A percentile compares a stretch with the other conserved stretches of the same genome.
phyloP scores from a whole-genome alignment of 2,888 invertebrate species.

The Nowickia ferox region DNA sequence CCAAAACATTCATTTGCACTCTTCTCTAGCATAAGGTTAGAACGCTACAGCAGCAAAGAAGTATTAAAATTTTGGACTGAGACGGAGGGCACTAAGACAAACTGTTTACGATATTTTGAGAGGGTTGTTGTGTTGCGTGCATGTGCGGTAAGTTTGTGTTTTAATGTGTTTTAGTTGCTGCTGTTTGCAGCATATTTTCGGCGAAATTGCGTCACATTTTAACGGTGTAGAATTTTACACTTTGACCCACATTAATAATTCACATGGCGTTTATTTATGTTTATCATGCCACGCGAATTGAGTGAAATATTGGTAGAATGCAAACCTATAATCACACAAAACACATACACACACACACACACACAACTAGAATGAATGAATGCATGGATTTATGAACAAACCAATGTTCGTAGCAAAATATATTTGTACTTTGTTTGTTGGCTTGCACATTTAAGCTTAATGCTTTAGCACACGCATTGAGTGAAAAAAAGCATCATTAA shows the following conservation, averaged over 20 bases:
- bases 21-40: neutral
- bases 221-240: conserved; percentile 64
- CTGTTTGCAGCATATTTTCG: conserved; percentile 23
- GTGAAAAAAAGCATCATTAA: conserved; percentile 45
- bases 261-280: conserved; percentile 67
- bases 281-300: conserved; percentile 67
- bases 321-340: neutral
- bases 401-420: conserved; percentile 20
- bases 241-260: conserved; percentile 69
- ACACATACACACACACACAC: neutral
- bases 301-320: conserved; percentile 64
- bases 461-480: conserved; percentile 23
- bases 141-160: neutral
- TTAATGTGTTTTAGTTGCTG: neutral
- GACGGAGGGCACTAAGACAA: neutral
- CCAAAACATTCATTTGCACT: neutral
- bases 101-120: conserved; percentile 20
- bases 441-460: conserved; percentile 19
- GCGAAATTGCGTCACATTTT: conserved; percentile 57
- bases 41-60: conserved; percentile 1
- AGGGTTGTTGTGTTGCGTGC: neutral
- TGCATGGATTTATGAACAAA: conserved; percentile 2
- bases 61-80: neutral
- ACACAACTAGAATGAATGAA: neutral
- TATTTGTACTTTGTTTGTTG: conserved; percentile 9